phyloP scores from a whole-genome alignment of 2,888 invertebrate genomes.

The Allolobophora icterica region DNA sequence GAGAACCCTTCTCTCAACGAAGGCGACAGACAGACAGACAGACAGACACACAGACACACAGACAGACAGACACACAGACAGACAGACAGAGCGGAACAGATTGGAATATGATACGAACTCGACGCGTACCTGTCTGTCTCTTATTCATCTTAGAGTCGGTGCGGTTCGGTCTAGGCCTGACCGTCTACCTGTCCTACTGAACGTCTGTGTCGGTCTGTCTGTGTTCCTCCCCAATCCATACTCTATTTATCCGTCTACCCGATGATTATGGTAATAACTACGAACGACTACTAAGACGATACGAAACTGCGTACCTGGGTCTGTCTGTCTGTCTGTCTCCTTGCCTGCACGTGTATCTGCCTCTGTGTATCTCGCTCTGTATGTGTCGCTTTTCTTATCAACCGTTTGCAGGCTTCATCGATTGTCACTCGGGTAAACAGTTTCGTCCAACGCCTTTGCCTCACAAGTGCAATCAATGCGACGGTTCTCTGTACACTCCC shows the following conservation, averaged over 20 bases:
- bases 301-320: no score
- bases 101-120: neutral
- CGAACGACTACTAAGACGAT: neutral
- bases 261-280: neutral
- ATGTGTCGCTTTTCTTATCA: neutral
- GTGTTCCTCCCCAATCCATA: neutral
- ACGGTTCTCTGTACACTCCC: no score
- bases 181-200: neutral
- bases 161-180: neutral
- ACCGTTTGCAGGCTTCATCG: neutral
- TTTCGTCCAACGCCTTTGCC: neutral
- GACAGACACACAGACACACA: neutral
- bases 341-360: neutral
- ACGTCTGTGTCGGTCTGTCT: no score
- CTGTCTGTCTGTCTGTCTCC: neutral
- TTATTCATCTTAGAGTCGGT: neutral
- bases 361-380: neutral
- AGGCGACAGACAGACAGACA: neutral
- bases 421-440: conserved; percentile 5
- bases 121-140: neutral
- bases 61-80: neutral
- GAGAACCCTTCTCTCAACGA: neutral
- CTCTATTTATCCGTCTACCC: neutral
- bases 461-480: no score
- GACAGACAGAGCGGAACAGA: neutral